Percentiles rank a stretch among this genome's conserved stretches.
These are phyloP conservation scores for Nomada hirtipes DNA, from an alignment of 2,888 invertebrate genomes.

Conservation along the genomic window DNA sequence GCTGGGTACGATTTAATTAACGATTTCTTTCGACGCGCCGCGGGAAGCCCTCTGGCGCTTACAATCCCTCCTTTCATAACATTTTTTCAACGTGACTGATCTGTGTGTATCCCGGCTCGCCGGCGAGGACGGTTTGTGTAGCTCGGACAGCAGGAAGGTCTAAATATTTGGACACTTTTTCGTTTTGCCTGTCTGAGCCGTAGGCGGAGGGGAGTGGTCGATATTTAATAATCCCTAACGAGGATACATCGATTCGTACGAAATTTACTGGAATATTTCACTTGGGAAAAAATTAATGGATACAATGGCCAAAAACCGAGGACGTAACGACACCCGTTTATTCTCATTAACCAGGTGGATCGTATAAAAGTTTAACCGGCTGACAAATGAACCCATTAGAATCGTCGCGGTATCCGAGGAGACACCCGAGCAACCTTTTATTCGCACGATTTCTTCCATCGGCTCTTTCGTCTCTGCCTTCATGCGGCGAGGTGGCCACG, in stretches of 20 bases:
- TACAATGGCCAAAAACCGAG: not conserved
- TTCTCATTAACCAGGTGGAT: conserved; percentile 48
- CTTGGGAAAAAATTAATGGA: not conserved
- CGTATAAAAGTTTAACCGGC: conserved; percentile 17
- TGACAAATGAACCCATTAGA: conserved; percentile 49
- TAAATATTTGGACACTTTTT: conserved; percentile 8
- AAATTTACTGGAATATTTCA: too few relatives aligned
- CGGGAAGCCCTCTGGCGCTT: conserved; percentile 29
- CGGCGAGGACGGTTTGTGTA: not conserved
- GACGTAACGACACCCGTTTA: conserved; percentile 34
- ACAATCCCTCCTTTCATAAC: conserved; percentile 23
- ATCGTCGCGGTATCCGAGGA: conserved; percentile 35
- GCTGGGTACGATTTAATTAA: conserved; percentile 66
- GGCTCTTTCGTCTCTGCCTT: not conserved
- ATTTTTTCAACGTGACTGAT: conserved; percentile 8
- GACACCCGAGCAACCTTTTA: conserved; percentile 48
- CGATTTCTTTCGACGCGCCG: conserved; percentile 63
- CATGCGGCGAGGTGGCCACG: conserved; percentile 40
- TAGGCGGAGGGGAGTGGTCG: not conserved
- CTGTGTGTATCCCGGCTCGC: not conserved
- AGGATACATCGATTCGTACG: too few relatives aligned
- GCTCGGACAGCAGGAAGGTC: not conserved
- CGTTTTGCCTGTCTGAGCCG: not conserved
- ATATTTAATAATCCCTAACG: not conserved
- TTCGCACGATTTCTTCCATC: conserved; percentile 31